Conservation (phyloP, 2,113 vertebrate species). For the Oreochromis niloticus region DNA sequence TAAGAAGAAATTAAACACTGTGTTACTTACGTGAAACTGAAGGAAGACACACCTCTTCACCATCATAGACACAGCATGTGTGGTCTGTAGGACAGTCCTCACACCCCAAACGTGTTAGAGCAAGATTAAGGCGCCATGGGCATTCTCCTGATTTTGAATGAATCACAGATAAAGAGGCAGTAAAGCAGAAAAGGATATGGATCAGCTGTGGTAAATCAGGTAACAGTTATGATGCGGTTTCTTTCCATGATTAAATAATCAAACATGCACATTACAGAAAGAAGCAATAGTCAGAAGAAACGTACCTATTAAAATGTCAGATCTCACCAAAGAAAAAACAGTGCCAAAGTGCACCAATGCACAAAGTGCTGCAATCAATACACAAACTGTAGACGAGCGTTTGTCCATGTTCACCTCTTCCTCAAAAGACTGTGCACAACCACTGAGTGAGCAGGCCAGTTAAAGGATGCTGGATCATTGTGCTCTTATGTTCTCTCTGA, state of each 20-base stretch:
- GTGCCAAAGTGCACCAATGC: not conserved
- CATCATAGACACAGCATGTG: slow-evolving; percentile 64
- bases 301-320: not conserved
- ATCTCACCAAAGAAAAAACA: not conserved
- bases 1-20: not conserved
- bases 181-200: not conserved
- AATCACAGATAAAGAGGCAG: not conserved
- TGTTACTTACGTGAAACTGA: slow-evolving; percentile 59
- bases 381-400: not conserved
- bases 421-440: not conserved
- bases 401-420: slow-evolving; percentile 33
- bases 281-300: not conserved
- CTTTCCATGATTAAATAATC: no score
- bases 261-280: no score
- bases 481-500: not conserved
- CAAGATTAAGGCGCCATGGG: slow-evolving; percentile 36
- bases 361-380: slow-evolving; percentile 10
- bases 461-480: slow-evolving; percentile 28
- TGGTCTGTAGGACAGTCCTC: slow-evolving; percentile 52
- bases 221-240: not conserved
- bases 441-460: not conserved
- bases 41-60: slow-evolving; percentile 61
- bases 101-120: slow-evolving; percentile 52
- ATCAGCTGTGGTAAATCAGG: not conserved
- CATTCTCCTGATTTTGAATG: slow-evolving; percentile 34